Conservation (phyloP, 2,888 invertebrate genomes). For the Chromoteleia sp. region DNA sequence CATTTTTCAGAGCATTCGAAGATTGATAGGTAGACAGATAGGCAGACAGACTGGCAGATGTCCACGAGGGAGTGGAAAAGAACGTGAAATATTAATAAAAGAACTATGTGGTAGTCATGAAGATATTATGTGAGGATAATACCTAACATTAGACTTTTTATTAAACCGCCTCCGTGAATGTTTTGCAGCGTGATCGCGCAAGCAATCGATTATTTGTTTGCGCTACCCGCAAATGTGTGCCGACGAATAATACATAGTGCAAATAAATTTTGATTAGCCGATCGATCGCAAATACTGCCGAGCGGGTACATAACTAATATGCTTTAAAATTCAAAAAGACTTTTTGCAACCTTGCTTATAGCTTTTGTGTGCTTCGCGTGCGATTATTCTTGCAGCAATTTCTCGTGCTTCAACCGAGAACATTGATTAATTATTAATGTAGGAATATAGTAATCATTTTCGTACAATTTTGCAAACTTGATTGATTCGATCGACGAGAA, state of each 20-base stretch:
- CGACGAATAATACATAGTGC: constrained; percentile 34
- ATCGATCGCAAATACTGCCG: constrained; percentile 25
- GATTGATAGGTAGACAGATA: constrained; percentile 61
- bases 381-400: too few species aligned
- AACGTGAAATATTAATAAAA: constrained; percentile 68
- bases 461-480: too few species aligned
- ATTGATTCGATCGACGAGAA: too few species aligned
- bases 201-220: constrained; percentile 69
- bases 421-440: too few species aligned
- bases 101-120: constrained; percentile 62
- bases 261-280: constrained; percentile 57
- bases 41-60: constrained; percentile 56
- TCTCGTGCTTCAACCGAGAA: too few species aligned
- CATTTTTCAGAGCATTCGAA: constrained; percentile 57
- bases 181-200: constrained; percentile 62
- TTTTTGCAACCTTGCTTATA: background rate
- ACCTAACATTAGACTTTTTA: constrained; percentile 65
- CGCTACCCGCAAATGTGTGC: constrained; percentile 42
- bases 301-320: constrained; percentile 19
- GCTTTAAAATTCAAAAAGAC: constrained; percentile 11
- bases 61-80: constrained; percentile 58
- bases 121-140: constrained; percentile 65
- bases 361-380: too few species aligned
- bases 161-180: constrained; percentile 55
- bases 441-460: too few species aligned